These are phyloP conservation scores for Laticauda colubrina DNA, from an alignment of 2,113 vertebrate species.

Conservation along the genomic window DNA sequence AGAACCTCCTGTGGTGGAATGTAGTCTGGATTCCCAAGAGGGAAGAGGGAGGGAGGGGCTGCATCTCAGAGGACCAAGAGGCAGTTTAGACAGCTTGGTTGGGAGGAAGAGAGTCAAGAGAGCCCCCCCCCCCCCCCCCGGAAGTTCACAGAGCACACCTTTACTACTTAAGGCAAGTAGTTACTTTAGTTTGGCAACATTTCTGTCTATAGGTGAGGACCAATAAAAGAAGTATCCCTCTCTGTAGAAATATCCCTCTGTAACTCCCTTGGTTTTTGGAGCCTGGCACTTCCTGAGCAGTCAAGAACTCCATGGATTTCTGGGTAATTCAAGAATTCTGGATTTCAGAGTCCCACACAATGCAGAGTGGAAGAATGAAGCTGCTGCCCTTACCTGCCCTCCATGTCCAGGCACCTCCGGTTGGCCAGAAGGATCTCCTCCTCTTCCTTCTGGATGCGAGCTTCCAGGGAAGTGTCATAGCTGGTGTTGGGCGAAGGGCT, in stretches of 20 bases:
- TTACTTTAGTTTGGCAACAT: not conserved
- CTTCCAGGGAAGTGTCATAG: conserved; percentile 93
- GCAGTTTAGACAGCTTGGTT: not conserved
- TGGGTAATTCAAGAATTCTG: not conserved
- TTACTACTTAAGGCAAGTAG: not conserved
- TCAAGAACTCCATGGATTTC: not conserved
- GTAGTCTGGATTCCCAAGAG: not conserved
- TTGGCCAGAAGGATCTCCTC: conserved; percentile 98
- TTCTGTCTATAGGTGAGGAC: not conserved
- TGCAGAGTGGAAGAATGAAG: conserved; percentile 10
- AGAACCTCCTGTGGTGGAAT: not conserved
- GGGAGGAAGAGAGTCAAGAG: not conserved
- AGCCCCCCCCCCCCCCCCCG: not conserved
- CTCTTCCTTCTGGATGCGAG: conserved; percentile 96
- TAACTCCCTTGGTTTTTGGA: not conserved
- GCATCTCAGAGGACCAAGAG: not conserved
- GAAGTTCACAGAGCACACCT: not conserved
- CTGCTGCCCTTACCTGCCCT: conserved; percentile 82
- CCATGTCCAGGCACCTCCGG: conserved; percentile 96
- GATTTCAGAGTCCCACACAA: not conserved
- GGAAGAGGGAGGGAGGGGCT: not conserved
- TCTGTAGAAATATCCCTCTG: not conserved
- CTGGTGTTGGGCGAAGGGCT: conserved; percentile 91
- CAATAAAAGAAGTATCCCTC: not conserved
- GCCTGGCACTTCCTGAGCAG: not conserved